Percentiles rank a stretch among this genome's conserved stretches.
Evolutionary conservation across 1,140 invertebrate genomes (phyloP).

Genomic region (Acromyrmex charruanus): DNA sequence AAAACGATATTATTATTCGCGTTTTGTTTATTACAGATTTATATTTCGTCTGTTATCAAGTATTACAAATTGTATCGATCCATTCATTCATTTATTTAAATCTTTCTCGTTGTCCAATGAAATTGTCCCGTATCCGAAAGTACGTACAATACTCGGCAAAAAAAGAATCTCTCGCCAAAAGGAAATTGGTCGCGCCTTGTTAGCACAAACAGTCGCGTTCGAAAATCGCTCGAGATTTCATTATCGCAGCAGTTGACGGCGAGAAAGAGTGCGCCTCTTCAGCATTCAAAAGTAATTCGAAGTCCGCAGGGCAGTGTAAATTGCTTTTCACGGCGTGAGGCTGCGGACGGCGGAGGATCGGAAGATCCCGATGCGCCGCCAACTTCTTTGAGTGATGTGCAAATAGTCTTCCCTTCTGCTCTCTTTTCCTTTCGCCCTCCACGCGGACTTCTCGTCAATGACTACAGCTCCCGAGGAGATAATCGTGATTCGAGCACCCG

Average conservation of each 20-base stretch:
- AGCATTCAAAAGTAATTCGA: constrained; percentile 60
- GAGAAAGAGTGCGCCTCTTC: constrained; percentile 48
- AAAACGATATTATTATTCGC: background rate
- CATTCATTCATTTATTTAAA: background rate
- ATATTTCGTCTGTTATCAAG: background rate
- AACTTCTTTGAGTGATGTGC: constrained; percentile 64
- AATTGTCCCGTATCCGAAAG: background rate
- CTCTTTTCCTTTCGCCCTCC: constrained; percentile 31
- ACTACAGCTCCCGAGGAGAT: constrained; percentile 51
- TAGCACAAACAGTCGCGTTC: constrained; percentile 48
- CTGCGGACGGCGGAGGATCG: constrained; percentile 45
- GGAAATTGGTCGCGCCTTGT: constrained; percentile 42
- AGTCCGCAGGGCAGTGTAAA: constrained; percentile 63
- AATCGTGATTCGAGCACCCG: constrained; percentile 38
- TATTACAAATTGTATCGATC: background rate
- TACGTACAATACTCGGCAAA: background rate
- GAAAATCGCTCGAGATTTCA: constrained; percentile 55
- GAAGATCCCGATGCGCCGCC: constrained; percentile 32
- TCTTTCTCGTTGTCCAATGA: background rate
- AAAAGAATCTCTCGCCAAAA: constrained; percentile 19
- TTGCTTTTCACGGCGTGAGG: constrained; percentile 59
- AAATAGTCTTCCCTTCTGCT: constrained; percentile 47
- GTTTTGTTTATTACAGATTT: background rate
- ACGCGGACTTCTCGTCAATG: constrained; percentile 39
- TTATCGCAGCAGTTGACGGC: constrained; percentile 57